Evolutionary conservation across 2,797 vertebrate genomes (phyloP).

Genomic region (Myripristis jacobus): DNA sequence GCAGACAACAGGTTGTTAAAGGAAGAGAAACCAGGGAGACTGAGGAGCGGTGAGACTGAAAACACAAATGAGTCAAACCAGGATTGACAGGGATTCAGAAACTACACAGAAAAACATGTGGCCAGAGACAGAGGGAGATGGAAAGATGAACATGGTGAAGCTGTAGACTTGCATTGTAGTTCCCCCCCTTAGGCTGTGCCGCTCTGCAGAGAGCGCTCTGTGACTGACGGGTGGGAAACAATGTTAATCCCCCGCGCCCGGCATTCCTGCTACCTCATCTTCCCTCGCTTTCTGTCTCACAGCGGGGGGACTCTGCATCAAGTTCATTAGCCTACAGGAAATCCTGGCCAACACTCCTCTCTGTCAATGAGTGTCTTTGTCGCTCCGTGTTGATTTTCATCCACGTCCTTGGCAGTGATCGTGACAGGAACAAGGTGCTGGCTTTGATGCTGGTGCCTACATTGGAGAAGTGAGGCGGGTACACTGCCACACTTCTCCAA

Average conservation of each 20-base stretch:
- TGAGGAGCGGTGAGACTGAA: not conserved
- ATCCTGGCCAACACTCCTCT: not conserved
- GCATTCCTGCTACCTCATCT: slow-evolving; percentile 15
- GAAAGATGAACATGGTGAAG: slow-evolving; percentile 44
- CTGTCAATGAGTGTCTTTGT: not conserved
- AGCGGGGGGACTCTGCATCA: slow-evolving; percentile 43
- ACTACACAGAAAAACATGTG: not conserved
- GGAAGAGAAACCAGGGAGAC: not conserved
- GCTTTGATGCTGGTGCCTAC: slow-evolving; percentile 20
- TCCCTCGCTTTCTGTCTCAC: not conserved
- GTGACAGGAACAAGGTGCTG: slow-evolving; percentile 10
- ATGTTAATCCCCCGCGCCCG: slow-evolving; percentile 48
- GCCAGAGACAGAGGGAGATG: slow-evolving; percentile 31
- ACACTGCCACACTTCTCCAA: no score
- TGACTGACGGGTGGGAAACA: slow-evolving; percentile 59
- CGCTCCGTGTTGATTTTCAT: slow-evolving; percentile 37
- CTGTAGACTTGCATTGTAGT: slow-evolving; percentile 31
- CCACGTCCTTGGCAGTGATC: slow-evolving; percentile 33
- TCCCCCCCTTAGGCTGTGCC: slow-evolving; percentile 30
- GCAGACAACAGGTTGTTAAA: slow-evolving; percentile 18
- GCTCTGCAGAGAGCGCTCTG: slow-evolving; percentile 34
- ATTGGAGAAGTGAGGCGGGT: slow-evolving; percentile 23
- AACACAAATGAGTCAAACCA: slow-evolving; percentile 6
- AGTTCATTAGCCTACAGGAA: slow-evolving; percentile 49
- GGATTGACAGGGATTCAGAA: not conserved